Base-by-base conservation (phyloP, 2,797 vertebrate species). In the Thripadectes ignobilis region DNA sequence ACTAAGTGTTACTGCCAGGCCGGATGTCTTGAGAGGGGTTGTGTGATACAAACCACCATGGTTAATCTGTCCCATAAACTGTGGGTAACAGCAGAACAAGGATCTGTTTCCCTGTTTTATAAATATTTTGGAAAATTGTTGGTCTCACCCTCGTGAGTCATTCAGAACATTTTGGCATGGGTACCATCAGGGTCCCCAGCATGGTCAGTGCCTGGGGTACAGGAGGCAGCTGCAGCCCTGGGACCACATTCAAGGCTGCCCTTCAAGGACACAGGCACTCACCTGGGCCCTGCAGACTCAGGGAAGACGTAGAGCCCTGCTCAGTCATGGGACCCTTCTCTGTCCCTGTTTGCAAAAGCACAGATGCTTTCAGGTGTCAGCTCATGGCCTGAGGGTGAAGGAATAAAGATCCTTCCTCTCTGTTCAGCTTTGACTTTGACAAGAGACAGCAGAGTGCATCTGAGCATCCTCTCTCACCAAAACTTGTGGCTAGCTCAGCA, bases 51-150 rank as follows among this genome's bases (percentile, higher is more conserved):
- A 49, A 36, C 34, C 45, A 26, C 34, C 38, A 30, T 17, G 20
- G 45, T 12, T 83, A 77, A 89, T 59, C 52, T 88, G 38, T 91
- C 71, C 54, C 52, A 74, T 87, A 77, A 85, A 71, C 77, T 58
- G 38, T 13, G 26, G 27, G 29, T 71, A 77, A 38, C n/a, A 87
- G 29, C 32, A 77, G 57, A 89, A 83, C 12, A 65, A 85, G 34
- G 88, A 91, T 59, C 32, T 30, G 4, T 82, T 84, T 75, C 66
- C 41, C 3, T 41, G 6, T 8, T 85, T 65, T 23, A 58, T 61
- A 38, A 83, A 45, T 49, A 71, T 39, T 71, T 75, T 62, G 9
- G 17, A 73, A 82, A 66, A 82, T 29, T 43, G 5, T 19, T 15
- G 9, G 4, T 61, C 78, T 85, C 43, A 12, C 75, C 24, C 29